A percentile compares a stretch with the other conserved stretches of the same genome.
Conservation (phyloP, 2,797 vertebrate species). For the Tinamus major region DNA sequence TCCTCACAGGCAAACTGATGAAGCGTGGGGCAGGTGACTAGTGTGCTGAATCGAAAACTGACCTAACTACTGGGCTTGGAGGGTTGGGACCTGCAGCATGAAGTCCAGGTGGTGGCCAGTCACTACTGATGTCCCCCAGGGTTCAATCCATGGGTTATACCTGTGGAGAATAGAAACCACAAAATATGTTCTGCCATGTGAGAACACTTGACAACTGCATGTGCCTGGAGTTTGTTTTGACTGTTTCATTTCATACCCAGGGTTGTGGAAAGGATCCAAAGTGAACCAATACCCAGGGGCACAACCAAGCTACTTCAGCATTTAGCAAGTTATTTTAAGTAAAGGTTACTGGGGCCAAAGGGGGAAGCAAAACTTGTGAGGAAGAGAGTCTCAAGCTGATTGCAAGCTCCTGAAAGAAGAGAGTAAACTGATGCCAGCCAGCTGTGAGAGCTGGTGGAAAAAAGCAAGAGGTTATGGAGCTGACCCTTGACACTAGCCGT, state of each 20-base stretch:
- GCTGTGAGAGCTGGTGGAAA: conserved; percentile 42
- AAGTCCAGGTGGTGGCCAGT: not conserved
- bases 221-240: not conserved
- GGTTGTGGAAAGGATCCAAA: not conserved
- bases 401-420: not conserved
- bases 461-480: conserved; percentile 13
- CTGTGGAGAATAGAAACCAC: not conserved
- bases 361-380: not conserved
- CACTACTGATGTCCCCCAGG: not conserved
- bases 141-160: not conserved
- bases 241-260: not conserved
- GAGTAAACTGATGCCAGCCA: conserved; percentile 48
- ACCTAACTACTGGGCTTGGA: not conserved
- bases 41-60: not conserved
- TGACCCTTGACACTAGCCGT: conserved; percentile 33
- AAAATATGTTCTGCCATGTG: not conserved
- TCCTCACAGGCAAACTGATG: not conserved
- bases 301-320: not conserved
- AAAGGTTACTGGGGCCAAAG: not conserved
- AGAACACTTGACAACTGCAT: not conserved
- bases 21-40: not conserved
- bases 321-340: not conserved
- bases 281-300: not conserved
- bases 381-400: not conserved
- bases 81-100: not conserved